These are phyloP conservation scores for Alcedo atthis DNA, from an alignment of 2,797 vertebrate species.

Conservation along the genomic window DNA sequence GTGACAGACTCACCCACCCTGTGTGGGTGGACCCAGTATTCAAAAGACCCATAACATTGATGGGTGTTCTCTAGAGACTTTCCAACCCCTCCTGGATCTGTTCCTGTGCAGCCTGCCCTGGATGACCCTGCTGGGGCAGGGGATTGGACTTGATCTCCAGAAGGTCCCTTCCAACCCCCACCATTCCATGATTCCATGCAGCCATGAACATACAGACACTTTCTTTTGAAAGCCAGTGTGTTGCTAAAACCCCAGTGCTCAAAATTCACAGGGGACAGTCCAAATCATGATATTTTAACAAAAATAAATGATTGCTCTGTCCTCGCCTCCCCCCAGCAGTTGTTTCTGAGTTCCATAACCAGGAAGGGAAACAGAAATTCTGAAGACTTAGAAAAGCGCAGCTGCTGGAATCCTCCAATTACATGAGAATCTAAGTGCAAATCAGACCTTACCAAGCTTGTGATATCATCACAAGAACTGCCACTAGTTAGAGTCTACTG, in stretches of 20 bases:
- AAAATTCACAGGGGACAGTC: neutral
- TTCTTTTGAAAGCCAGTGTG: neutral
- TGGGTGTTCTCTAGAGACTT: no score
- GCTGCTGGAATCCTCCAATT: neutral
- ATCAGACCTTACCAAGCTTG: neutral
- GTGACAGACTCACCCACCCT: neutral
- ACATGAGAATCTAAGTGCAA: neutral
- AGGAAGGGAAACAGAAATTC: neutral
- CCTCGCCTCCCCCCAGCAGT: rapidly evolving
- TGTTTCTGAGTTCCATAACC: neutral
- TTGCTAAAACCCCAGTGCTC: neutral
- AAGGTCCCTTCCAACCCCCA: no score
- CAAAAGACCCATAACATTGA: neutral
- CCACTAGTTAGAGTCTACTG: neutral
- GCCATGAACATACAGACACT: neutral
- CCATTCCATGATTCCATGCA: neutral
- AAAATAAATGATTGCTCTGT: neutral
- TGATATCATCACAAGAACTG: neutral
- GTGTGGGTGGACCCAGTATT: neutral
- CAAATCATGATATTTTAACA: neutral
- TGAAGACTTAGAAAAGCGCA: neutral
- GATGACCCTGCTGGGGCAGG: no score
- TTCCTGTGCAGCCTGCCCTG: no score
- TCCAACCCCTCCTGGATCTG: no score
- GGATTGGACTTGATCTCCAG: no score